Conservation (phyloP, 1,140 invertebrate species). For the Listronotus bonariensis region DNA sequence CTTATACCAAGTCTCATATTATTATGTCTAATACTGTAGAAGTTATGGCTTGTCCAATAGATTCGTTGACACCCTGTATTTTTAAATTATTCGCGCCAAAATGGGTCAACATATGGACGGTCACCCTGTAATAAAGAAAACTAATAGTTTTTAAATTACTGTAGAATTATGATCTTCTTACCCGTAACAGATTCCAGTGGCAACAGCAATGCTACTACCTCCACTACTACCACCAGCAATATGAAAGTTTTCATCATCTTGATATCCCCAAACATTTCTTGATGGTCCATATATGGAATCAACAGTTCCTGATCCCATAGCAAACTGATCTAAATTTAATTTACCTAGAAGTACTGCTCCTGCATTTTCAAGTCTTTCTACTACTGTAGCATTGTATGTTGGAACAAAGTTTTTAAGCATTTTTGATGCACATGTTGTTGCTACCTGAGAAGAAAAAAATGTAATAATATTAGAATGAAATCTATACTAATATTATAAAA, state of each 20-base stretch:
- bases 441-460: conserved; percentile 58
- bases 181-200: conserved; percentile 80
- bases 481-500: no score
- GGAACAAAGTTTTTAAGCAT: conserved; percentile 91
- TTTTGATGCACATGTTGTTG: conserved; percentile 90
- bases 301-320: conserved; percentile 93
- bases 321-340: conserved; percentile 98
- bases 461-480: no score
- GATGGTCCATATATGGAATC: conserved; percentile 90
- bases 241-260: conserved; percentile 61
- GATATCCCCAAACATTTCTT: conserved; percentile 84
- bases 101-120: no score
- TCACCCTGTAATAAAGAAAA: no score
- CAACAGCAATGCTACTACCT: conserved; percentile 92
- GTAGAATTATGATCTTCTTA: conserved; percentile 51
- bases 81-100: no score
- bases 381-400: conserved; percentile 91
- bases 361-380: conserved; percentile 70
- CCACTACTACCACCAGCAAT: conserved; percentile 96
- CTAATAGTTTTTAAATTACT: no score
- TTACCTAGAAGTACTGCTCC: conserved; percentile 89
- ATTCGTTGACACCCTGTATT: no score
- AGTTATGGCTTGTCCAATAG: no score
- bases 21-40: no score
- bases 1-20: no score